Conservation (phyloP, 2,113 vertebrate species). For the Paracanthobrama guichenoti region DNA sequence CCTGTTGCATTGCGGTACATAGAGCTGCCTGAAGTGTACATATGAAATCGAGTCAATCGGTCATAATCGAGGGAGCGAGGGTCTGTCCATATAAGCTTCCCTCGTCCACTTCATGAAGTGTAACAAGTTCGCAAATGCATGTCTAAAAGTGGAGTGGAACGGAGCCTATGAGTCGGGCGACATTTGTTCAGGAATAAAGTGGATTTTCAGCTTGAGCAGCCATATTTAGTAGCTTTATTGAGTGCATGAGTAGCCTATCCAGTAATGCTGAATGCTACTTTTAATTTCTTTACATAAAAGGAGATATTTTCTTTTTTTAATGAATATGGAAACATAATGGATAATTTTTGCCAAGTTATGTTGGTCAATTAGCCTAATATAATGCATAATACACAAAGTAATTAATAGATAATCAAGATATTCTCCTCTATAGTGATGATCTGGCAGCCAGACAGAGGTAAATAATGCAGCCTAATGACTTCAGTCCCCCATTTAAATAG, state of each 20-base stretch:
- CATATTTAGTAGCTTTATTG: neutral
- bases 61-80: too few species aligned
- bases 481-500: constrained; percentile 19
- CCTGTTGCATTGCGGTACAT: too few species aligned
- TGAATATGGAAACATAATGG: constrained; percentile 11
- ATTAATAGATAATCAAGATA: constrained; percentile 21
- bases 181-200: too few species aligned
- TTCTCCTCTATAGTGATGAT: constrained; percentile 8
- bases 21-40: too few species aligned
- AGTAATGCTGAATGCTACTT: neutral
- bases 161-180: too few species aligned
- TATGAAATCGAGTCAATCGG: too few species aligned
- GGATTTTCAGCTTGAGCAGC: neutral
- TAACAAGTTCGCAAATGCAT: too few species aligned
- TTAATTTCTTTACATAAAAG: neutral
- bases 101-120: too few species aligned
- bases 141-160: too few species aligned
- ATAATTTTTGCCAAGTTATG: constrained; percentile 6
- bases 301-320: neutral
- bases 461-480: constrained; percentile 38
- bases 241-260: neutral
- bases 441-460: constrained; percentile 21
- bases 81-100: too few species aligned
- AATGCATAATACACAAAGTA: constrained; percentile 11
- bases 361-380: constrained; percentile 7